These are phyloP conservation scores for human (Homo sapiens) DNA, from an alignment of 2,113 vertebrate species.

Conservation along the genomic window DNA sequence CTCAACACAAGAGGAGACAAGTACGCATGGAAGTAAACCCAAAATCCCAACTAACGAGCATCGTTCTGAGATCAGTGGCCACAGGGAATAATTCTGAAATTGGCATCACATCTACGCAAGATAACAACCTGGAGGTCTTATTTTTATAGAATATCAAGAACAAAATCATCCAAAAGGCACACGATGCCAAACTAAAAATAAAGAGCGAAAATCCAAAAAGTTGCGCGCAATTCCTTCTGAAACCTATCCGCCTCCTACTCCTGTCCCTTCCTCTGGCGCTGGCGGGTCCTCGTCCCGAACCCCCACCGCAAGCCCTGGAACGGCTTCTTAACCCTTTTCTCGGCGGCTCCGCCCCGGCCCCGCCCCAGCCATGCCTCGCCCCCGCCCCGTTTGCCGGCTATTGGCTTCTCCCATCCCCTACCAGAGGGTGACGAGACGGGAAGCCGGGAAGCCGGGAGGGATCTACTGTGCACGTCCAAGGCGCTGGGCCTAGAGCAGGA, in stretches of 20 bases:
- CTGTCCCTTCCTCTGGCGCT: neutral
- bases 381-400: neutral
- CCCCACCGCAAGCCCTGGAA: rapidly evolving
- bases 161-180: conserved; percentile 19
- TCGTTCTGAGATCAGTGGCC: neutral
- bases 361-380: rapidly evolving
- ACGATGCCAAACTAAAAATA: neutral
- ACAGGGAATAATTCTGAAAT: neutral
- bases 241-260: neutral
- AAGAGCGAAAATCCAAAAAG: neutral
- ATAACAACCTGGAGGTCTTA: neutral
- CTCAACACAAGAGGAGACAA: neutral
- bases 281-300: too few relatives aligned
- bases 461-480: neutral
- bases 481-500: rapidly evolving
- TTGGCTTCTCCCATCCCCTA: neutral
- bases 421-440: rapidly evolving
- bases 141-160: neutral
- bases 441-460: rapidly evolving
- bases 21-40: neutral
- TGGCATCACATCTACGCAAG: neutral
- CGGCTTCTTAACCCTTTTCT: rapidly evolving
- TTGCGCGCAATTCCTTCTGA: neutral
- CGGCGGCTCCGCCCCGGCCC: rapidly evolving
- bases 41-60: neutral